Percentiles rank a stretch among this genome's conserved stretches.
Evolutionary conservation across 2,888 invertebrate species (phyloP).

Genomic region (Stenotaenia linearis): DNA sequence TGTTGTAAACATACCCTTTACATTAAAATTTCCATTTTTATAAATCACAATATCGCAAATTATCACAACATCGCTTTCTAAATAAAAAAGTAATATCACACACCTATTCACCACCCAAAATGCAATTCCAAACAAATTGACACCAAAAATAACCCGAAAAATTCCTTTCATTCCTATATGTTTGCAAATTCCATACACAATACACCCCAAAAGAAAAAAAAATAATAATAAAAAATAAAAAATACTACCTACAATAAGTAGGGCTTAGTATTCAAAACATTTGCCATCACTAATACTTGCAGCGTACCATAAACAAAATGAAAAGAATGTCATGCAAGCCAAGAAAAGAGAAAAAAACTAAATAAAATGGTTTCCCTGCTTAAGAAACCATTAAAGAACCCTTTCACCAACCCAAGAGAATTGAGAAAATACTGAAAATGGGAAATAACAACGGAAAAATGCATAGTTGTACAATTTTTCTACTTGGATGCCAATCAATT

Average conservation of each 20-base stretch:
- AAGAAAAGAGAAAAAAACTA: not conserved
- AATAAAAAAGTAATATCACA: too few relatives aligned
- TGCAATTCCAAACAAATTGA: too few relatives aligned
- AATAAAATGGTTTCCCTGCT: not conserved
- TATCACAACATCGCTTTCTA: too few relatives aligned
- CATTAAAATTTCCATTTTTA: too few relatives aligned
- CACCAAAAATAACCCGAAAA: not conserved
- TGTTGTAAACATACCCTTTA: too few relatives aligned
- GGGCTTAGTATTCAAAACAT: not conserved
- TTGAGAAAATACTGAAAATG: not conserved
- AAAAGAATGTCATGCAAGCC: not conserved
- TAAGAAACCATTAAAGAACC: slow-evolving; percentile 9
- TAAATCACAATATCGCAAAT: too few relatives aligned
- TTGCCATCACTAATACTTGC: not conserved
- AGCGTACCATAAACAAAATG: slow-evolving; percentile 1
- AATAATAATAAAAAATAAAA: not conserved
- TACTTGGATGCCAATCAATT: not conserved
- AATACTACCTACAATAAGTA: not conserved
- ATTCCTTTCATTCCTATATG: not conserved
- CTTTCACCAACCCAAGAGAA: not conserved
- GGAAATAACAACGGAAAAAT: not conserved
- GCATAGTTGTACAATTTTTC: not conserved
- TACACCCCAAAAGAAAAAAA: not conserved
- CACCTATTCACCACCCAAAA: too few relatives aligned
- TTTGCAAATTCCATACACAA: not conserved